Evolutionary conservation across 1,140 invertebrate species (phyloP).

Genomic region (Mercenaria mercenaria): DNA sequence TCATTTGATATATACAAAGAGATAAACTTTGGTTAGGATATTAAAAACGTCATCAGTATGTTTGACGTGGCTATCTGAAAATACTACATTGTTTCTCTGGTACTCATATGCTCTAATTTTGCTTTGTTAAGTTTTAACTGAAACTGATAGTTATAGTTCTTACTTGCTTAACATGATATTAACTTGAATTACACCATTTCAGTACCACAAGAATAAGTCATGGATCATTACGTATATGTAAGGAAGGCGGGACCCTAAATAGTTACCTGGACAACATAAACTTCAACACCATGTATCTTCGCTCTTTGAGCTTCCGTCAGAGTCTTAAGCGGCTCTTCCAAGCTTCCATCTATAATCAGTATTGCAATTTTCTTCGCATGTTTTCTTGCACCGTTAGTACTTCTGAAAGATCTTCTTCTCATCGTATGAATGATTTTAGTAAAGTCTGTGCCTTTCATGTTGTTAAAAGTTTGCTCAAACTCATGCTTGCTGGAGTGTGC

Average conservation of each 20-base stretch:
- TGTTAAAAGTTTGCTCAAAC: constrained; percentile 59
- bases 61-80: too few species aligned
- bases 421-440: constrained; percentile 72
- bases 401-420: constrained; percentile 68
- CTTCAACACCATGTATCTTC: constrained; percentile 76
- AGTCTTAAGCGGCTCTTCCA: constrained; percentile 74
- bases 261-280: constrained; percentile 63
- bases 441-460: constrained; percentile 71
- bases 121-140: too few species aligned
- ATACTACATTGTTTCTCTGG: too few species aligned
- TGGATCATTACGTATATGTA: too few species aligned
- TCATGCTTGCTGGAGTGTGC: constrained; percentile 54
- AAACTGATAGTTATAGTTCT: too few species aligned
- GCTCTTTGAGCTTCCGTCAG: constrained; percentile 81
- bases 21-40: too few species aligned
- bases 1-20: too few species aligned
- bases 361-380: constrained; percentile 79
- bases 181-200: too few species aligned
- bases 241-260: too few species aligned
- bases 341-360: constrained; percentile 75
- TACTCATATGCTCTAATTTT: too few species aligned
- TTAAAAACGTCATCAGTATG: not conserved
- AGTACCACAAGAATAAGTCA: too few species aligned
- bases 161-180: too few species aligned
- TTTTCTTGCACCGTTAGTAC: constrained; percentile 69